Base-by-base conservation (phyloP, 2,797 vertebrate species). In the Parauchenoglanis punctatus region DNA sequence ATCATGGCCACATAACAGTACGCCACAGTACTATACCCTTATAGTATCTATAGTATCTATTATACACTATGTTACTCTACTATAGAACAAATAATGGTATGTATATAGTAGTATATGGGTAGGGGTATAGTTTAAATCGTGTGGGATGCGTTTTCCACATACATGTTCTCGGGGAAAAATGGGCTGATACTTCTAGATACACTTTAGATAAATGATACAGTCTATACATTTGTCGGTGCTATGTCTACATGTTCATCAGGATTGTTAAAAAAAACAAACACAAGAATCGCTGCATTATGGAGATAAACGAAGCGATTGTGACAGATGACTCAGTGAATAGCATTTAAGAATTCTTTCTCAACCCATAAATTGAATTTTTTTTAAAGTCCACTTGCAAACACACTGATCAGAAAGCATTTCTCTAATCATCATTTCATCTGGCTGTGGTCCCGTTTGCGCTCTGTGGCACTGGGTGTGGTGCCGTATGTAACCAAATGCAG, bases 391-490 rank as follows among this genome's bases (percentile, higher is more conserved):
- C 46, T 81, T 12, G 8, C 7, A 31, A 18, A 35, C 25, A 82
- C 63, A 54, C 28, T 68, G 46, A 83, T 35, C 63, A 68, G 40
- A 81, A 81, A 31, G 18, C 46, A 67, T 68, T 68, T 49, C 68
- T 68, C 75, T 35, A 78, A 20, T 44, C 68, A 68, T 73, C 61
- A 73, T 88, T 87, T 67, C 40, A 52, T 85, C 85, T 86, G 70
- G 28, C 40, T 82, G 52, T 85, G 44, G 78, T 83, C 86, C 52
- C 67, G 70, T 88, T 88, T 87, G 77, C 58, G 20, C 31, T 85
- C 68, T 75, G 86, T 87, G 84, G 52, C 72, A 85, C 81, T 90
- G 90, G 90, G 90, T 90, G 90, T 91, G 90, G 90, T 89, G 44
- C 87, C 6, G 25, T 85, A 83, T 61, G 59, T 78, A 85, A 81